phyloP scores from a whole-genome alignment of 2,888 invertebrate genomes.

The Meghimatium bilineatum region DNA sequence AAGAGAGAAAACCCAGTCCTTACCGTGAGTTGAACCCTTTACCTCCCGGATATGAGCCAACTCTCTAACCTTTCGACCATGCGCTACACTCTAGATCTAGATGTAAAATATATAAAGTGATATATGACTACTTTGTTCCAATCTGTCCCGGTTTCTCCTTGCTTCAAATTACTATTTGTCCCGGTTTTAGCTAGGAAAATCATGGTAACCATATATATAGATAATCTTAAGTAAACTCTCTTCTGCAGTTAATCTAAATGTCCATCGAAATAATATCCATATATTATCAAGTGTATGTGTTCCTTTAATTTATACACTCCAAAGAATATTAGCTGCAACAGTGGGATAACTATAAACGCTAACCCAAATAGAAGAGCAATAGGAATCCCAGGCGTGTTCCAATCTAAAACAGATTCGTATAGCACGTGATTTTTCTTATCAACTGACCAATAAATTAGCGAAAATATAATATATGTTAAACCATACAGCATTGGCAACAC shows the following conservation, averaged over 20 bases:
- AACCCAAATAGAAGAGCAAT: conserved; percentile 53
- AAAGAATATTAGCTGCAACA: conserved; percentile 42
- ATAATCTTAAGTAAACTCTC: too few relatives aligned
- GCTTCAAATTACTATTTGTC: too few relatives aligned
- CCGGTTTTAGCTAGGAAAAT: too few relatives aligned
- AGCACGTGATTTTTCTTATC: conserved; percentile 67
- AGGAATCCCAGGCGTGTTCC: conserved; percentile 66
- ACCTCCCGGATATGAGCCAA: too few relatives aligned
- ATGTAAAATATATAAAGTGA: too few relatives aligned
- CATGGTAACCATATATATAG: too few relatives aligned
- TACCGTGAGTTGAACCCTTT: too few relatives aligned
- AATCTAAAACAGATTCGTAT: conserved; percentile 70
- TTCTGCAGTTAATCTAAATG: neutral
- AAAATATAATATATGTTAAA: conserved; percentile 60
- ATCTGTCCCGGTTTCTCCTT: too few relatives aligned
- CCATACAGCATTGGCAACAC: conserved; percentile 64
- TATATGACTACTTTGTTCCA: too few relatives aligned
- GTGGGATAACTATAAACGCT: conserved; percentile 50
- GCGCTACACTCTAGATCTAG: too few relatives aligned
- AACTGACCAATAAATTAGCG: conserved; percentile 64
- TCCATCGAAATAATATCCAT: conserved; percentile 2
- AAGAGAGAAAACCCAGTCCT: too few relatives aligned
- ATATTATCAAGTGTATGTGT: conserved; percentile 28
- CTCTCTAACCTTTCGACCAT: too few relatives aligned
- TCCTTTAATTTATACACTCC: conserved; percentile 37